Conservation (phyloP, 64 coral and sea anemone species). For the Cladopsammia gracilis region DNA sequence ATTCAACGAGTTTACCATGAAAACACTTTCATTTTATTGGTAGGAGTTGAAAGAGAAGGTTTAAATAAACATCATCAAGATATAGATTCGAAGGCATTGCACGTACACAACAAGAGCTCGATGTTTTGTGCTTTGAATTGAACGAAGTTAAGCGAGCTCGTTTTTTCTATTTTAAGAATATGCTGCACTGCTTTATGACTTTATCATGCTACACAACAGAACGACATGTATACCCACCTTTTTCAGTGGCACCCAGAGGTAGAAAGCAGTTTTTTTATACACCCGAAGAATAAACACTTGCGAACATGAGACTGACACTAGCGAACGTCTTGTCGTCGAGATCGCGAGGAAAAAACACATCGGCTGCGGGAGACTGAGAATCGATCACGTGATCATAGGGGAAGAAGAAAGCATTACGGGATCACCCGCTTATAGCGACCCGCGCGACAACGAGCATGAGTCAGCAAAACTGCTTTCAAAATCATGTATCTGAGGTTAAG, state of each 20-base stretch:
- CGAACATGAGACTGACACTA: not conserved
- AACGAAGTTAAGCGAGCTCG: not conserved
- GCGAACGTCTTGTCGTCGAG: not conserved
- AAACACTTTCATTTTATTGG: not conserved
- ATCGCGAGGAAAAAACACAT: not conserved
- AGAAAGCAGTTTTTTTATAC: not conserved
- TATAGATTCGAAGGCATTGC: not conserved
- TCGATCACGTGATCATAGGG: not conserved
- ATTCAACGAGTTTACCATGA: not conserved
- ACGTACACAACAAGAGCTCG: too few species aligned
- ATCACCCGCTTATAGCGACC: not conserved
- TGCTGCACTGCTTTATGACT: not conserved
- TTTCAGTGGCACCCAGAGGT: not conserved
- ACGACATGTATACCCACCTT: not conserved
- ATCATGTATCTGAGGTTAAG: too few species aligned
- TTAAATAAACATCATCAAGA: not conserved
- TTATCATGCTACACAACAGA: not conserved
- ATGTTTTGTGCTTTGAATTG: too few species aligned
- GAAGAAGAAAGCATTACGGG: not conserved
- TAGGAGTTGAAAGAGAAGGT: not conserved
- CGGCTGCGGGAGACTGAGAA: constrained; percentile 12
- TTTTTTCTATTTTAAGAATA: not conserved
- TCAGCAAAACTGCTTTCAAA: too few species aligned
- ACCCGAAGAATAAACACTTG: not conserved
- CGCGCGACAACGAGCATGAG: too few species aligned